Base-by-base conservation (phyloP, 2,888 invertebrate genomes). In the Eupithecia exiguata region DNA sequence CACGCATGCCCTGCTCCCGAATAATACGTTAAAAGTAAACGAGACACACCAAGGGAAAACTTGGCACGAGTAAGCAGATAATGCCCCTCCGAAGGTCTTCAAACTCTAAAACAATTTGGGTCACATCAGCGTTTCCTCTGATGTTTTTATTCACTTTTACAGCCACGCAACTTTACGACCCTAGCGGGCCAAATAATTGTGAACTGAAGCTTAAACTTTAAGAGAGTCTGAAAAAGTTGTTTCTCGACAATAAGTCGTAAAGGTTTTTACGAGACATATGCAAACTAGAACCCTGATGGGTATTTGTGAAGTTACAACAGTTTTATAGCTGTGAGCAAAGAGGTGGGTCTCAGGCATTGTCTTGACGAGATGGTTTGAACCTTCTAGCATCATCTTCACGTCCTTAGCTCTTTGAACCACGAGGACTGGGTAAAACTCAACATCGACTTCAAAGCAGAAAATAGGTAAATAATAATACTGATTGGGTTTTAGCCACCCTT, bases 261-360 rank as follows among this genome's bases (percentile, higher is more conserved):
- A 76, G 16, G 46, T 76, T 75, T 53, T 76, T 73, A 73, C 76
- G 73, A 76, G 61, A 30, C 43, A 35, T 35, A 76, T 73, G 70
- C 68, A 69, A 71, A 71, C 73, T 74, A 76, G 71, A 67, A 63
- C 35, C 9, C 35, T 35, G n/a, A 35, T 36, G 18, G n/a, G 36
- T n/a, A 36, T 63, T 38, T 18, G 35, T 21, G 21, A 21, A 21
- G 21, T 21, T 21, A 53, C 3, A n/a, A 53, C 53, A 10, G 21
- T 53, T 21, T 53, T 21, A 53, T 53, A 53, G 21, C 53, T 53
- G 21, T 21, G 21, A 21, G 21, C 21, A 53, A 25, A 58, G 12
- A 12, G 25, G 5, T 25, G 1, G 14, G 58, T 58, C 3, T 25
- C 58, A 58, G 12, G 58, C 10, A 53, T 21, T 46, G 16, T 46